These are phyloP conservation scores for Bungarus multicinctus DNA, from an alignment of 2,113 vertebrate species.

Conservation along the genomic window DNA sequence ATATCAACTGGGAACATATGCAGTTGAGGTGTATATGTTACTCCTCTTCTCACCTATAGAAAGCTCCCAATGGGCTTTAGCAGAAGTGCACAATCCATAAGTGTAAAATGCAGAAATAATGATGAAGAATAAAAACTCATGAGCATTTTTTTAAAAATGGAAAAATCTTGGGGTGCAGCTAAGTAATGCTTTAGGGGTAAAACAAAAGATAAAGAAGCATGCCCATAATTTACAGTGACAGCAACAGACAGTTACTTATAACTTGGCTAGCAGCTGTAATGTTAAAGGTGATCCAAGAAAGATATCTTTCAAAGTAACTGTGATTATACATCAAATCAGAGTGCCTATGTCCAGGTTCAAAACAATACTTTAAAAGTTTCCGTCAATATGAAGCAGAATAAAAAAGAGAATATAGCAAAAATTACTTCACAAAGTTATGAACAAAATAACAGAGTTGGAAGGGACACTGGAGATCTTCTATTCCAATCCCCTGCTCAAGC, in stretches of 20 bases:
- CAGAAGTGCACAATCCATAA: not conserved
- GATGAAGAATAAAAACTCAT: slow-evolving; percentile 22
- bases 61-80: not conserved
- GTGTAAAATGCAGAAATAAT: not conserved
- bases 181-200: slow-evolving; percentile 40
- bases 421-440: not conserved
- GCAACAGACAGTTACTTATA: slow-evolving; percentile 31
- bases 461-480: not conserved
- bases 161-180: slow-evolving; percentile 42
- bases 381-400: not conserved
- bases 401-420: not conserved
- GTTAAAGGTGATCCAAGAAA: slow-evolving; percentile 34
- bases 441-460: not conserved
- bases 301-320: slow-evolving; percentile 24
- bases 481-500: not conserved
- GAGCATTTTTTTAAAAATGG: slow-evolving; percentile 46
- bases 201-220: slow-evolving; percentile 40
- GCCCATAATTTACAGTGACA: slow-evolving; percentile 34
- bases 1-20: not conserved
- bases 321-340: not conserved
- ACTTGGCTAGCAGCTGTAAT: slow-evolving; percentile 29
- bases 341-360: not conserved
- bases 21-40: not conserved
- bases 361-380: not conserved
- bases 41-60: not conserved